Evolutionary conservation across 2,888 invertebrate species (phyloP), one percentile per base, ranked within the genome.

Genomic region (Troides aeacus): DNA sequence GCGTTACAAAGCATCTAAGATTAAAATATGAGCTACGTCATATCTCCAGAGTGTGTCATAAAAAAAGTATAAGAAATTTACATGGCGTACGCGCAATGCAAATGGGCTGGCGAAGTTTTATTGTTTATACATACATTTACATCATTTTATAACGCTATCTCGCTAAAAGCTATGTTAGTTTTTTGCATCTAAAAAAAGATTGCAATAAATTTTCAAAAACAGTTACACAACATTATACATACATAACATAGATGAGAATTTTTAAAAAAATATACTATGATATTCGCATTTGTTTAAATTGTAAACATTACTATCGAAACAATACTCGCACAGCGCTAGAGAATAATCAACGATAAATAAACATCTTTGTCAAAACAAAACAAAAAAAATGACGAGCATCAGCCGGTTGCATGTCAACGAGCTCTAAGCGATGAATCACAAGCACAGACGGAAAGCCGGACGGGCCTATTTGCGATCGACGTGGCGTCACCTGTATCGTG

Each of bases 401-500:
- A 36, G 24, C 24, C 57, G 12, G 62, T 57, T 67, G 60, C 24
- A 21, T 36, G 53, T n/a, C 50, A 24, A 21, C 53, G 23, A 60
- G 56, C 59, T n/a, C 50, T 64, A 36, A 61, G 53, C 63, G 60
- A 36, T 68, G 64, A 68, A 68, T 64, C 68, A 68, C 53, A 53
- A 68, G 24, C 24, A 39, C 46, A 36, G 24, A 50, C 57, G 23
- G 18, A 39, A 30, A 21, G 59, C 63, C 68, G 64, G 58, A 68
- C 68, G 62, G 18, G 30, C 17, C 58, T 50, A 7, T 24, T 67
- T 58, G 62, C 30, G 30, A 18, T 46, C 46, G 58, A 42, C 66
- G 58, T 56, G 21, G 30, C 56, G 24, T 62, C 62, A 62, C 67
- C 67, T 62, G 67, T 63, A 30, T 18, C 18, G 18, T n/a, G n/a